These are phyloP conservation scores for Bothrops jararaca DNA, from an alignment of 2,113 vertebrate species.

Conservation along the genomic window DNA sequence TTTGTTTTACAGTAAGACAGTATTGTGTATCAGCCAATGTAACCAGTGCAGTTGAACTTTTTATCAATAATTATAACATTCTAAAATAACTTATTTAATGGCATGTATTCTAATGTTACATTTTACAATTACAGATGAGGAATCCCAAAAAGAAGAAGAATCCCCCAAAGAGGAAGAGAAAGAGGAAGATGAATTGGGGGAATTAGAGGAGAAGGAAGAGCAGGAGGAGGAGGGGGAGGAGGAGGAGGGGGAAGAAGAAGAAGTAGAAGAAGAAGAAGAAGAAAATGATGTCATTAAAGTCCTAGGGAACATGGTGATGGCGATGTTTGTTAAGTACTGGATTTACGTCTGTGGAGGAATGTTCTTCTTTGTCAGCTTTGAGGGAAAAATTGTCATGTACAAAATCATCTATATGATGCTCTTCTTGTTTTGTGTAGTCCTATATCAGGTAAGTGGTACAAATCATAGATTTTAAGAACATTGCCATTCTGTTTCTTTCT, in stretches of 20 bases:
- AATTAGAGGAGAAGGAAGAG: conserved; percentile 18
- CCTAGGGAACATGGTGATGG: conserved; percentile 89
- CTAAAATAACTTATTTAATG: background rate
- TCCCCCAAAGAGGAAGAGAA: background rate
- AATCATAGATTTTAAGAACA: background rate
- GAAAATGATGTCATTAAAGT: conserved; percentile 91
- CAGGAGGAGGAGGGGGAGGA: conserved; percentile 62
- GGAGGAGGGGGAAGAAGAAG: conserved; percentile 53
- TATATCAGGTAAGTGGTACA: conserved; percentile 86
- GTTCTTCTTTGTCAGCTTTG: conserved; percentile 99
- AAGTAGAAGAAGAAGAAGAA: conserved; percentile 67
- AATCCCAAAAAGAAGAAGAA: background rate
- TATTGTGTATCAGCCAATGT: background rate
- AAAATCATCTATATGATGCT: conserved; percentile 99
- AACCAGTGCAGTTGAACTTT: background rate
- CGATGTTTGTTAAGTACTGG: conserved; percentile 96
- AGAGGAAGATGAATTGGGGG: background rate
- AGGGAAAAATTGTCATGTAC: conserved; percentile 94
- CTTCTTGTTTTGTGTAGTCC: conserved; percentile 91
- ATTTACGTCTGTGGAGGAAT: conserved; percentile 96
- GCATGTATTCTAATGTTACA: background rate
- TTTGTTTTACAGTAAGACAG: background rate
- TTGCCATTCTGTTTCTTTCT: background rate
- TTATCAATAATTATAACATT: background rate
- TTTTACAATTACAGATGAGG: conserved; percentile 9